Evolutionary conservation across 2,888 invertebrate species (phyloP), one percentile per base, ranked within the genome.

Genomic region (Cataglyphis rosenhaueri): DNA sequence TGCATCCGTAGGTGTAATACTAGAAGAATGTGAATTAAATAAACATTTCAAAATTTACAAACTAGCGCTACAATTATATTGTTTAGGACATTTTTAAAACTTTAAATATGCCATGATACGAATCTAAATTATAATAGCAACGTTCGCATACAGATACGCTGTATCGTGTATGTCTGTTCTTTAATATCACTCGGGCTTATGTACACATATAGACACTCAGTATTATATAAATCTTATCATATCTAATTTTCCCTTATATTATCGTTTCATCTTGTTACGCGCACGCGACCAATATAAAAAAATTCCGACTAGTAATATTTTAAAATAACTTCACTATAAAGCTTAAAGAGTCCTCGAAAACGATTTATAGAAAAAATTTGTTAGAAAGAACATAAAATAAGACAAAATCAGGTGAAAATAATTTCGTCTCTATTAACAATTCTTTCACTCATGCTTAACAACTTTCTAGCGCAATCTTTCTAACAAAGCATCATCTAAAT

Each of bases 1-100:
- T 41, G 66, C 55, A n/a, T 75, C 44, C 48, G 21, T 62, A 66
- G 35, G 6, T 48, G 65, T 78, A 86, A 84, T 87, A 86, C 71
- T 87, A 84, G 8, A 52, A 76, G 70, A 76, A 71, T 38, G 52
- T 61, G 44, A 71, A 48, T 65, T 64, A 62, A 48, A 81, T 61
- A 75, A 55, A 48, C 5, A 59, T n/a, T 59, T 35, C 6, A 79
- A 61, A 79, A 21, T 48, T 62, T 74, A 52, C n/a, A 61, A 61
- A 38, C 38, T 48, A 74, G 1, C 15, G 59, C 62, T 55, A 74
- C 12, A 61, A 62, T 44, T 44, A 52, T 18, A 75, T 75, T 61
- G 52, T 74, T 81, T 62, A 76, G 35, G 41, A 35, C 29, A n/a
- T 75, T 70, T 61, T 86, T 83, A 81, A 82, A 78, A 52, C 71